Conservation (phyloP, 2,113 vertebrate species). For the Rousettus leschenaultii region DNA sequence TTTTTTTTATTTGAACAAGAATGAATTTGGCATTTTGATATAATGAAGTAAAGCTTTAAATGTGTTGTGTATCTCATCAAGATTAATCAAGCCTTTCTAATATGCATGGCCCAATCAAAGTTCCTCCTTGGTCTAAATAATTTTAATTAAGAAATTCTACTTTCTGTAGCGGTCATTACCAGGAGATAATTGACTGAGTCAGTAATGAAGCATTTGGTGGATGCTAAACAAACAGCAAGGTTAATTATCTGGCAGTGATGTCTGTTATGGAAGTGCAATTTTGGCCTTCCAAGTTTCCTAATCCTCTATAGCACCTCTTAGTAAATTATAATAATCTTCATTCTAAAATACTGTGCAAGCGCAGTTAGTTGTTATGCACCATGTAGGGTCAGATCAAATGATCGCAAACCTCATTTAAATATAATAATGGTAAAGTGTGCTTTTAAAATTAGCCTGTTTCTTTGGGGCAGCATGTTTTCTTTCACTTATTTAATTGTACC, state of each 20-base stretch:
- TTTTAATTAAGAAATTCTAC: slow-evolving; percentile 85
- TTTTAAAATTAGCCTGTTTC: slow-evolving; percentile 50
- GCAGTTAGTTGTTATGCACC: not conserved
- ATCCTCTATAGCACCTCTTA: slow-evolving; percentile 70
- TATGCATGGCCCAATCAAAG: slow-evolving; percentile 76
- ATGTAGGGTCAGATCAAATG: slow-evolving; percentile 63
- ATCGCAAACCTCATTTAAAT: slow-evolving; percentile 58
- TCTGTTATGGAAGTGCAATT: slow-evolving; percentile 71
- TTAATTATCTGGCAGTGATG: slow-evolving; percentile 85
- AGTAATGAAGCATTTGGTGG: slow-evolving; percentile 82
- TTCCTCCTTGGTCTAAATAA: slow-evolving; percentile 80
- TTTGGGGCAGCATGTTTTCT: not conserved
- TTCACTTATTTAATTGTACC: not conserved
- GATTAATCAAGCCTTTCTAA: slow-evolving; percentile 73
- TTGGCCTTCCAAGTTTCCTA: slow-evolving; percentile 75
- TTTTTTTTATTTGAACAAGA: slow-evolving; percentile 55
- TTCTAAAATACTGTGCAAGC: slow-evolving; percentile 48
- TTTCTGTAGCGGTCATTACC: slow-evolving; percentile 80
- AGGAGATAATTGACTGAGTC: slow-evolving; percentile 84
- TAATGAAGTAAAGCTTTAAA: slow-evolving; percentile 57
- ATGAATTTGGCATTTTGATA: slow-evolving; percentile 66
- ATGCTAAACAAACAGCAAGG: slow-evolving; percentile 86
- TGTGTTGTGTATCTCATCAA: slow-evolving; percentile 57
- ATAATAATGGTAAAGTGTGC: slow-evolving; percentile 39
- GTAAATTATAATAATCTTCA: slow-evolving; percentile 79